Conservation (phyloP, 2,113 vertebrate genomes). For the Sebastes fasciatus region DNA sequence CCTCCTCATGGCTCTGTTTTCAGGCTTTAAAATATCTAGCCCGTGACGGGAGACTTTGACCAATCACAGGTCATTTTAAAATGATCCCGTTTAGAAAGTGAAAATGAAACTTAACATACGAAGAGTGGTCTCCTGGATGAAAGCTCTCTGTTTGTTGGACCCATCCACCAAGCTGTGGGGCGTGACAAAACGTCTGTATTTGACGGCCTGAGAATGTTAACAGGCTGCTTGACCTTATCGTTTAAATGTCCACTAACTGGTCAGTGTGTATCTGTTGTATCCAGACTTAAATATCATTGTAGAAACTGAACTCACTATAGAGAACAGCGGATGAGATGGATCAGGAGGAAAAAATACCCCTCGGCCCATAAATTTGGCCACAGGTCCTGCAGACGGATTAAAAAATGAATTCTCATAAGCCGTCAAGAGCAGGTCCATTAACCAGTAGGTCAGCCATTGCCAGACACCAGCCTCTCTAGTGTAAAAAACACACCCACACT, state of each 20-base stretch:
- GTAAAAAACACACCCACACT: conserved; percentile 34
- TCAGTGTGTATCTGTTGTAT: background rate
- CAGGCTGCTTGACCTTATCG: background rate
- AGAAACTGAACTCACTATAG: background rate
- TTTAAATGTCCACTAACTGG: background rate
- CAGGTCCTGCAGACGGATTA: background rate
- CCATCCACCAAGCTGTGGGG: too few relatives aligned
- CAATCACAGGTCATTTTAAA: too few relatives aligned
- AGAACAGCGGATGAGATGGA: background rate
- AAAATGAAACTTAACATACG: too few relatives aligned
- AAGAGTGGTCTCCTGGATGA: too few relatives aligned
- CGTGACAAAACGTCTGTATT: too few relatives aligned
- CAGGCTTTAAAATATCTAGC: too few relatives aligned
- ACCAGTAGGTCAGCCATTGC: background rate
- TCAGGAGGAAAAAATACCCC: background rate
- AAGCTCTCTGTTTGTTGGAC: too few relatives aligned
- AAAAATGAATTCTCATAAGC: conserved; percentile 1
- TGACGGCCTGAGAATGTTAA: too few relatives aligned
- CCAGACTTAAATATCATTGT: background rate
- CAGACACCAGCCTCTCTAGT: conserved; percentile 9
- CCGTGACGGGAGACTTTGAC: too few relatives aligned
- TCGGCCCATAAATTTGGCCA: background rate
- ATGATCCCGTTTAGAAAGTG: too few relatives aligned
- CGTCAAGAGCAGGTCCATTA: conserved; percentile 1
- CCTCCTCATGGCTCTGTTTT: too few relatives aligned